phyloP scores from a whole-genome alignment of 2,888 invertebrate species.

The Nesidiocoris tenuis region DNA sequence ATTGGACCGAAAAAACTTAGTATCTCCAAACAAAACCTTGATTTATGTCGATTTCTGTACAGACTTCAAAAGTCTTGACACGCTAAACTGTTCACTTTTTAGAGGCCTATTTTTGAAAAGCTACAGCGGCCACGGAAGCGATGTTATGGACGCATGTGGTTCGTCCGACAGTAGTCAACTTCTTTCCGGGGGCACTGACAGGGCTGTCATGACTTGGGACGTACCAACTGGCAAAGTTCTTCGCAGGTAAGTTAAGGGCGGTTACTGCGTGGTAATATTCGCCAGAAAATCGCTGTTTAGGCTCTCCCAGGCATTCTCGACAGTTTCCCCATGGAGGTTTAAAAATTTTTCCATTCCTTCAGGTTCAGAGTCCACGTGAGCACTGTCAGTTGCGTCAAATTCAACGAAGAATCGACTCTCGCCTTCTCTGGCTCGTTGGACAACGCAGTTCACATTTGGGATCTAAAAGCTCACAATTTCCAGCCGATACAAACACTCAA shows the following conservation, averaged over 20 bases:
- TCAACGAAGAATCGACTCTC: slow-evolving; percentile 93
- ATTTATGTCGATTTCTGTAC: too few relatives aligned
- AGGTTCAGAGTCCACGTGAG: slow-evolving; percentile 79
- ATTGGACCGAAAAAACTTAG: too few relatives aligned
- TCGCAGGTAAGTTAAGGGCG: slow-evolving; percentile 63
- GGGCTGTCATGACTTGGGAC: slow-evolving; percentile 93
- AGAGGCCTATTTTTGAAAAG: slow-evolving; percentile 73
- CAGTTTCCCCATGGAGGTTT: too few relatives aligned
- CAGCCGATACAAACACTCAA: slow-evolving; percentile 79
- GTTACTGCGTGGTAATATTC: too few relatives aligned
- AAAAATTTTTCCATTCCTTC: slow-evolving; percentile 1
- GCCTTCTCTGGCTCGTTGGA: slow-evolving; percentile 92
- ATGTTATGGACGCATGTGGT: slow-evolving; percentile 77
- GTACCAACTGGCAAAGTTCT: slow-evolving; percentile 87
- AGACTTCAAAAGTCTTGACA: too few relatives aligned
- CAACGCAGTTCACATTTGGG: slow-evolving; percentile 91
- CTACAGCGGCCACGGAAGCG: slow-evolving; percentile 92
- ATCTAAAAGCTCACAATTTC: slow-evolving; percentile 66
- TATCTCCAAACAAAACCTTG: too few relatives aligned
- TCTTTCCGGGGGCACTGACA: slow-evolving; percentile 86
- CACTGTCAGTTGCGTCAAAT: slow-evolving; percentile 79
- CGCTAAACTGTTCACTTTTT: too few relatives aligned
- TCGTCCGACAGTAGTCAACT: slow-evolving; percentile 92
- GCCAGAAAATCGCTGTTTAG: too few relatives aligned
- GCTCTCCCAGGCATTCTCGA: too few relatives aligned